These are phyloP conservation scores for Syngnathus acus DNA, from an alignment of 2,797 vertebrate species.

Conservation along the genomic window DNA sequence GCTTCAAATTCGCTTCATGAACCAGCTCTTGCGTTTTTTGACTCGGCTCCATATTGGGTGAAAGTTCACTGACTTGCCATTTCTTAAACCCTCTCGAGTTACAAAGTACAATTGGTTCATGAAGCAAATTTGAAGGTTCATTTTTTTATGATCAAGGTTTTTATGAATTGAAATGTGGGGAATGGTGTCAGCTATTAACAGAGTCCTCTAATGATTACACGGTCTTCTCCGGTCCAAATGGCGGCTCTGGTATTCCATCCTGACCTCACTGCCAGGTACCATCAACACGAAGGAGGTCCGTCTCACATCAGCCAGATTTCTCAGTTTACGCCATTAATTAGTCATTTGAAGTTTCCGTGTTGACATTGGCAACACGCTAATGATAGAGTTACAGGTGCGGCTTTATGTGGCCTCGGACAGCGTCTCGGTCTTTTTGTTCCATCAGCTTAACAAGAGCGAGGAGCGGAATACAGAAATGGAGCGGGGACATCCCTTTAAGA, in stretches of 20 bases:
- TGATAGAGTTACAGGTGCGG: conserved; percentile 44
- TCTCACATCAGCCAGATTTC: conserved; percentile 47
- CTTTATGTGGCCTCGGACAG: conserved; percentile 23
- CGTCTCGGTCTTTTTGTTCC: neutral
- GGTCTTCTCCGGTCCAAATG: conserved; percentile 10
- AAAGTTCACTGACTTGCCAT: too few species aligned
- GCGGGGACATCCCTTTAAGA: conserved; percentile 70
- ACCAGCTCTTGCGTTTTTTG: too few species aligned
- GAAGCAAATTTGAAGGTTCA: too few species aligned
- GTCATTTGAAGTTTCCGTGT: conserved; percentile 45
- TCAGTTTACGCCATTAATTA: conserved; percentile 64
- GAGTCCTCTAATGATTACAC: conserved; percentile 4
- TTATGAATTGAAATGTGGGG: conserved; percentile 14
- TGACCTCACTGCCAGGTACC: conserved; percentile 16
- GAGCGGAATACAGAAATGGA: conserved; percentile 54
- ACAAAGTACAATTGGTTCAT: too few species aligned
- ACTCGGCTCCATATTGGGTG: too few species aligned
- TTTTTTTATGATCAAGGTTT: neutral
- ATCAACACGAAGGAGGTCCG: conserved; percentile 21
- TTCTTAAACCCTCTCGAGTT: too few species aligned
- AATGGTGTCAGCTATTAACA: conserved; percentile 10
- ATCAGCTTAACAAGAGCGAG: conserved; percentile 2
- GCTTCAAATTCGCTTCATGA: too few species aligned
- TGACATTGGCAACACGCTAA: conserved; percentile 47
- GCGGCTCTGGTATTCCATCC: conserved; percentile 2